Base-by-base conservation (phyloP, 2,888 invertebrate genomes). In the Ypsolopha scabrella region DNA sequence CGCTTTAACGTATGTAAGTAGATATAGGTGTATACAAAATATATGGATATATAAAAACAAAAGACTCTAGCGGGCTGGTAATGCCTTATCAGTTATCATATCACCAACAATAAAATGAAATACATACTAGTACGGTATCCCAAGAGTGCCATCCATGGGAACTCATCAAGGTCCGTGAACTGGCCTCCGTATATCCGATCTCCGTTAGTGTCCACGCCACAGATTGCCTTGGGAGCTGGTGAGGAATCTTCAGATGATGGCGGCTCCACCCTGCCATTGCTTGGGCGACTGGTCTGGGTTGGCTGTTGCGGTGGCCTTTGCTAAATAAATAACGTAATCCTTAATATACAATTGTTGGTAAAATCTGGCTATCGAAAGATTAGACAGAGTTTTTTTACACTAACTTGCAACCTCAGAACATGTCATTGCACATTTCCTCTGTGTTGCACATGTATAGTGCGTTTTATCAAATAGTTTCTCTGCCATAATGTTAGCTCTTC, bases 141-240 rank as follows among this genome's bases (percentile, higher is more conserved):
- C 50, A 90, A 57, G 24, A 90, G 59, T 0, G 87, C 88, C 85
- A 90, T 82, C 91, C 91, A 91, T 0, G 90, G 90, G 65, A 88
- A 90, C 61, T 91, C 91, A 52, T 90, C 90, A 6, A 90, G 62
- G n/a, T 90, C 89, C 0, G 90, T 89, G 45, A 88, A 75, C 52
- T 86, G 81, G 8, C 92, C 92, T 47, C 90, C 90, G 57, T 87
- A 88, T 48, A 92, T 88, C 48, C 88, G 85, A 65, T 91, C 87
- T n/a, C 82, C 87, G 48, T 83, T 80, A 39, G 81, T 85, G 41
- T 87, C 87, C 14, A 82, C 64, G 7, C 91, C 91, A 56, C 91
- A 91, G 50, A 81, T 72, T 41, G 67, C 67, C 2, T 62, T 59
- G 0, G 75, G 67, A 1, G 75, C 64, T 52, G 76, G 80, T 7